These are phyloP conservation scores for Scartelaos histophorus DNA, from an alignment of 2,113 vertebrate genomes.

Conservation along the genomic window DNA sequence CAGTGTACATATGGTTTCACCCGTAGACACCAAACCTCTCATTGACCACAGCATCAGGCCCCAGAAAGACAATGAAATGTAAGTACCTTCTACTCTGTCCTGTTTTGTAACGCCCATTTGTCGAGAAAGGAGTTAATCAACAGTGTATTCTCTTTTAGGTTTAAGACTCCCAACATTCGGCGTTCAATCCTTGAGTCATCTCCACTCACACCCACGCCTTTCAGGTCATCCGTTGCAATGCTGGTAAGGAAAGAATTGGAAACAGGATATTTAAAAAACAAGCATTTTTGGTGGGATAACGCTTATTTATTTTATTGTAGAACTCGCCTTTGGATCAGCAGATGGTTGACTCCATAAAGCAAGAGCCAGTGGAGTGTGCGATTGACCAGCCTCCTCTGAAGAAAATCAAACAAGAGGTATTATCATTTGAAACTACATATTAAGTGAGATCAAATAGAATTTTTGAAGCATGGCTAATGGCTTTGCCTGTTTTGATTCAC, in stretches of 20 bases:
- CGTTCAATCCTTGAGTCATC: slow-evolving; percentile 91
- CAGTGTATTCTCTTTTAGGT: slow-evolving; percentile 72
- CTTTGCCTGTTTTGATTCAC: slow-evolving; percentile 31
- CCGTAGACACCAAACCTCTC: slow-evolving; percentile 83
- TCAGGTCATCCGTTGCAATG: slow-evolving; percentile 87
- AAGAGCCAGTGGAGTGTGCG: slow-evolving; percentile 90
- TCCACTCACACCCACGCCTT: slow-evolving; percentile 92
- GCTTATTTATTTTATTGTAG: slow-evolving; percentile 69
- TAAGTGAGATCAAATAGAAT: background rate
- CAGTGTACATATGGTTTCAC: slow-evolving; percentile 79
- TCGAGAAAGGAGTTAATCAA: background rate
- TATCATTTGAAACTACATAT: slow-evolving; percentile 23
- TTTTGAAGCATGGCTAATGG: slow-evolving; percentile 2
- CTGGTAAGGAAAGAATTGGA: slow-evolving; percentile 81
- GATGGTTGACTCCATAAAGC: slow-evolving; percentile 89
- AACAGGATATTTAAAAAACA: background rate
- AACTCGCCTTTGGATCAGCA: slow-evolving; percentile 85
- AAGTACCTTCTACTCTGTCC: slow-evolving; percentile 58
- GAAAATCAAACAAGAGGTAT: slow-evolving; percentile 98
- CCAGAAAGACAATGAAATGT: slow-evolving; percentile 92
- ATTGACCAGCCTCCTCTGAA: slow-evolving; percentile 89
- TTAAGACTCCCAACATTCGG: slow-evolving; percentile 92
- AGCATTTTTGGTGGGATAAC: background rate
- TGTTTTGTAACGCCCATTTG: background rate
- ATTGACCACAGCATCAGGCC: slow-evolving; percentile 79